A percentile compares a stretch with the other conserved stretches of the same genome.
These are phyloP conservation scores for Bagarius yarrelli DNA, from an alignment of 2,113 vertebrate genomes.

Conservation along the genomic window DNA sequence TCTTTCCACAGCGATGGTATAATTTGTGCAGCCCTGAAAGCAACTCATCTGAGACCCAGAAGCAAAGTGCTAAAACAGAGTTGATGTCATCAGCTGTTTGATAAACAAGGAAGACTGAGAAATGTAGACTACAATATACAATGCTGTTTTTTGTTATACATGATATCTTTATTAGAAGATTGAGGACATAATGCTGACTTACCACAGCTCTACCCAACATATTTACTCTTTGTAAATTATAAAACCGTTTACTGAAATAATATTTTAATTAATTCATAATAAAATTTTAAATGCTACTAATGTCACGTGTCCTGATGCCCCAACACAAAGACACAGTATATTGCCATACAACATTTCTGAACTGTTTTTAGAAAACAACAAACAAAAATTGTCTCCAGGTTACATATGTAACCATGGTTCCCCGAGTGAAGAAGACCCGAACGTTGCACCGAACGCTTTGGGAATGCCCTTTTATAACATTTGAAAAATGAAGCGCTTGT, in stretches of 20 bases:
- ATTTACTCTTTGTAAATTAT: background rate
- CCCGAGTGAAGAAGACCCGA: no score
- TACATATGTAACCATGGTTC: no score
- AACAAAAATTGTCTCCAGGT: no score
- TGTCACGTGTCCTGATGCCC: background rate
- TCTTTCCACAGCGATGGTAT: slow-evolving; percentile 20
- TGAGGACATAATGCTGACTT: background rate
- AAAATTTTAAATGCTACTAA: background rate
- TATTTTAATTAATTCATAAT: background rate
- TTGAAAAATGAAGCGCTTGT: no score
- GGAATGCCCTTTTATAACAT: no score
- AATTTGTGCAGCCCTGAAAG: slow-evolving; percentile 9
- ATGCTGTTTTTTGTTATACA: background rate
- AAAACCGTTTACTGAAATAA: background rate
- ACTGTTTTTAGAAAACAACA: no score
- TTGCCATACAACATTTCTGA: no score
- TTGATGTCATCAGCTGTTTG: background rate
- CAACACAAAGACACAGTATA: background rate
- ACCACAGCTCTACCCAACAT: background rate
- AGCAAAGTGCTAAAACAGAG: background rate
- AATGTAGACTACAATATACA: background rate
- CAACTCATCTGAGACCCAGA: background rate
- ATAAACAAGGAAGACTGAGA: background rate
- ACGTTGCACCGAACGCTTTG: no score
- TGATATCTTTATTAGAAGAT: background rate